Base-by-base conservation (phyloP, 1,140 invertebrate species). In the Ostrea denselamellosa region DNA sequence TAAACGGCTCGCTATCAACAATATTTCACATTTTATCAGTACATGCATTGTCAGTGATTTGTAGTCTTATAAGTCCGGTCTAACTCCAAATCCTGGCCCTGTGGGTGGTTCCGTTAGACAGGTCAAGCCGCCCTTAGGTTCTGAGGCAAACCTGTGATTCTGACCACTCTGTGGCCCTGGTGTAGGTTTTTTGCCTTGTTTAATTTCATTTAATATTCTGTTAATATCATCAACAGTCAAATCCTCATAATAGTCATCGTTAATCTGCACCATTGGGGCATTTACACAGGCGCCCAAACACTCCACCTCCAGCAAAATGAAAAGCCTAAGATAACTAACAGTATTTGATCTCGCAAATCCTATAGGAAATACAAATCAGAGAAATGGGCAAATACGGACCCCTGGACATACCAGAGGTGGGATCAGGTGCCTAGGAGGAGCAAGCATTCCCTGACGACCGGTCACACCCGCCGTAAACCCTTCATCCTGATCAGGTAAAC, bases 211-310 rank as follows among this genome's bases (percentile, higher is more conserved):
- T 86, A 99, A 95, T 93, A 99, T 99, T 94, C 97, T 96, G 91
- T 97, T 96, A 25, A 97, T 97, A 94, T 99, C 98, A 92, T 98
- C 96, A 44, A 96, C 96, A 34, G 97, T 98, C 89, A 99, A 96
- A 96, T 99, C 99, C 95, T 99, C 99, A 96, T 98, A 99, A 95
- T 99, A 99, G 95, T 99, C 98, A 95, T 99, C 98, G 95, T 99
- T 99, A 88, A 99, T 97, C 91, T 98, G 98, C 7, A 99, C 95
- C 99, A 99, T 99, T 0, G 99, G 99, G n/a, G 99, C 99, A 95
- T 99, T 99, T 3, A 99, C 99, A 95, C 99, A 99, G 52, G 99
- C 99, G 54, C 99, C 99, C 28, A 99, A 96, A 95, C 99, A 99
- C 95, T 99, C 99, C 19, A 99, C 98, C 96, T 99, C 99, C 22